Conservation (phyloP, 2,113 vertebrate species). For the Tichodroma muraria region DNA sequence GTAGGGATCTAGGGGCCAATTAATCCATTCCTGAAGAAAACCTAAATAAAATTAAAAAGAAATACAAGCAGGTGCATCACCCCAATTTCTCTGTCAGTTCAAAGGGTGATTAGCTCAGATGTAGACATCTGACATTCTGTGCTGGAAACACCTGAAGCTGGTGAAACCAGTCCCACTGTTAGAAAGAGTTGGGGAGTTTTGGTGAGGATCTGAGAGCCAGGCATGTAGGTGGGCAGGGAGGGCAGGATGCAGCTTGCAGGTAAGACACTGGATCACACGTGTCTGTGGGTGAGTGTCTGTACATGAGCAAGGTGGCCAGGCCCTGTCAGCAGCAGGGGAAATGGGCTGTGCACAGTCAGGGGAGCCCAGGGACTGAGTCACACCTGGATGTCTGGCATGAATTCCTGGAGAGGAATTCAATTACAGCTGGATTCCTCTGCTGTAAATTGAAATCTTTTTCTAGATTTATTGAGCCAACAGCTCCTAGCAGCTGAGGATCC, state of each 20-base stretch:
- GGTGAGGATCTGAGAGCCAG: conserved; percentile 14
- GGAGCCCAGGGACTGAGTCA: neutral
- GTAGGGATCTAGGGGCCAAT: neutral
- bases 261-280: neutral
- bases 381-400: neutral
- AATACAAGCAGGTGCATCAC: neutral
- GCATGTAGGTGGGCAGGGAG: conserved; percentile 32
- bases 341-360: neutral
- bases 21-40: neutral
- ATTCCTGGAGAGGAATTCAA: too few relatives aligned
- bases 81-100: neutral
- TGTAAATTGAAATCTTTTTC: neutral
- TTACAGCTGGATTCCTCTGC: neutral
- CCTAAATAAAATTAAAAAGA: neutral
- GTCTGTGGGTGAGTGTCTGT: neutral
- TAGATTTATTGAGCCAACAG: neutral
- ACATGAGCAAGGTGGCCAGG: neutral
- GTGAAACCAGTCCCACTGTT: conserved; percentile 20
- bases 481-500: neutral
- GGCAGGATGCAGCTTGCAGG: conserved; percentile 36
- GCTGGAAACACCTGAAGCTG: neutral
- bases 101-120: neutral
- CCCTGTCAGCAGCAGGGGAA: neutral
- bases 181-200: neutral
- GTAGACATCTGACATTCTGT: neutral